A percentile compares a stretch with the other conserved stretches of the same genome.
phyloP scores from a whole-genome alignment of 2,888 invertebrate species.

The Ormyrus nitidulus region DNA sequence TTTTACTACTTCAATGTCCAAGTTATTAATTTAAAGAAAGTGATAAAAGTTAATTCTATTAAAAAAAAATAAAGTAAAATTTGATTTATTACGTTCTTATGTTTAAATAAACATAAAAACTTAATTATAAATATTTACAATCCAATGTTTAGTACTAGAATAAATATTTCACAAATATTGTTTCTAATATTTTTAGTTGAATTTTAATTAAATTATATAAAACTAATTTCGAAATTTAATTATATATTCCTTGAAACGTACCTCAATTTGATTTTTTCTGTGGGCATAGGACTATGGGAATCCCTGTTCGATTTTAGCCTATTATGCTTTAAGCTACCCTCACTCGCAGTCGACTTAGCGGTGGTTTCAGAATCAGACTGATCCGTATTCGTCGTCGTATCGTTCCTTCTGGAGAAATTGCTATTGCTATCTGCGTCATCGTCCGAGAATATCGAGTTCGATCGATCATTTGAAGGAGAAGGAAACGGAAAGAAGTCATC shows the following conservation, averaged over 20 bases:
- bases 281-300: slow-evolving; percentile 75
- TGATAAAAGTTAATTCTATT: too few relatives aligned
- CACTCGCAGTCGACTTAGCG: slow-evolving; percentile 79
- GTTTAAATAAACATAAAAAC: too few relatives aligned
- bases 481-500: slow-evolving; percentile 76
- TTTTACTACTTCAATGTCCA: too few relatives aligned
- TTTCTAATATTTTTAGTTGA: too few relatives aligned
- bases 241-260: not conserved
- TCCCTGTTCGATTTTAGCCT: slow-evolving; percentile 71
- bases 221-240: too few relatives aligned
- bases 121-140: not conserved
- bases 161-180: not conserved
- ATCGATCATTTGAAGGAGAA: slow-evolving; percentile 76
- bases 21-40: too few relatives aligned
- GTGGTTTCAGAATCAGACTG: slow-evolving; percentile 79
- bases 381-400: slow-evolving; percentile 76
- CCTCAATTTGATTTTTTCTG: slow-evolving; percentile 88
- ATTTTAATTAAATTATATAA: too few relatives aligned
- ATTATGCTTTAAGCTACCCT: slow-evolving; percentile 77
- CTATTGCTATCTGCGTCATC: slow-evolving; percentile 80
- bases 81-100: too few relatives aligned
- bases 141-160: not conserved
- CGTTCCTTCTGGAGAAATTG: slow-evolving; percentile 77
- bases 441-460: slow-evolving; percentile 79
- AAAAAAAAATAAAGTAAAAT: too few relatives aligned